Evolutionary conservation across 92 coral and sea anemone genomes (phyloP).

Genomic region (Epizoanthus scotinus): DNA sequence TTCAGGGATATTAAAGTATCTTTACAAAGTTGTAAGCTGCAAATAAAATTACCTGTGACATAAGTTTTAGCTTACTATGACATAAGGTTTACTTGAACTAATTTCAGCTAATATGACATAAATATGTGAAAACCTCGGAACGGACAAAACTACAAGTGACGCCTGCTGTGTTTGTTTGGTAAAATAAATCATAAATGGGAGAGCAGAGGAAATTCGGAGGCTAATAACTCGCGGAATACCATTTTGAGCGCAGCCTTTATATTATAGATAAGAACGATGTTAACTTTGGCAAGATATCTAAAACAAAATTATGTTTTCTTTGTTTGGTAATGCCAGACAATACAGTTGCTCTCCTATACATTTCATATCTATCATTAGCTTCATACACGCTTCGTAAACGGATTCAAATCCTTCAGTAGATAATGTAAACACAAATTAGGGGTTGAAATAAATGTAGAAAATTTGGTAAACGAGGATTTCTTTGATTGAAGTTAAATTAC

Average conservation of each 20-base stretch:
- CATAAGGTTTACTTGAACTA: slow-evolving; percentile 12
- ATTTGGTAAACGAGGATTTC: too few relatives aligned
- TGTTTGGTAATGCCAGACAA: not conserved
- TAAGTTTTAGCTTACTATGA: slow-evolving; percentile 3
- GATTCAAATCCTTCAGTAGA: too few relatives aligned
- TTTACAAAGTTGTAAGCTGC: not conserved
- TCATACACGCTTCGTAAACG: too few relatives aligned
- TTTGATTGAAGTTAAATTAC: too few relatives aligned
- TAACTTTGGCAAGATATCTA: not conserved
- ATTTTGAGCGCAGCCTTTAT: slow-evolving; percentile 5
- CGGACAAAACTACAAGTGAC: slow-evolving; percentile 13
- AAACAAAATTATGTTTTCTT: not conserved
- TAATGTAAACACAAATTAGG: too few relatives aligned
- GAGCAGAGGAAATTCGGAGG: slow-evolving; percentile 7
- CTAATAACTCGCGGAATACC: not conserved
- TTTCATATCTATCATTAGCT: not conserved
- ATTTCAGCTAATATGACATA: slow-evolving; percentile 18
- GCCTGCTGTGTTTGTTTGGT: slow-evolving; percentile 1
- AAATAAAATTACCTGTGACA: slow-evolving; percentile 2
- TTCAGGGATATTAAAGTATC: not conserved
- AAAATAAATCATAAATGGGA: slow-evolving; percentile 13
- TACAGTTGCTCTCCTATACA: not conserved
- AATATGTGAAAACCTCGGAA: slow-evolving; percentile 23
- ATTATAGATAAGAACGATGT: slow-evolving; percentile 6
- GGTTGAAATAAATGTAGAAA: too few relatives aligned